Base-by-base conservation (phyloP, 2,888 invertebrate genomes). In the Electrophaes corylata region DNA sequence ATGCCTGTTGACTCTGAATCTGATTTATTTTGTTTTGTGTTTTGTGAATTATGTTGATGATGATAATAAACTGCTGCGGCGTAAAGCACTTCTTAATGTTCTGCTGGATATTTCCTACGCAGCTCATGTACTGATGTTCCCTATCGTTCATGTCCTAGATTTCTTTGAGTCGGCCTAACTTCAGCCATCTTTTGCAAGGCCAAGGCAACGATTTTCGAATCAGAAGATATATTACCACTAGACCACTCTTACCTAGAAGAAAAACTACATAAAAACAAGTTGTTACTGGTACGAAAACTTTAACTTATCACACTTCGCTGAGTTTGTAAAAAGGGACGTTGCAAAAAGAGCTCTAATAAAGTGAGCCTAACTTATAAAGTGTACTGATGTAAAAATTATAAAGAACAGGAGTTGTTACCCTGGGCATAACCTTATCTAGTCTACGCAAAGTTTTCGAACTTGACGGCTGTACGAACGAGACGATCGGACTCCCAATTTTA, bases 391-490 rank as follows among this genome's bases (percentile, higher is more conserved):
- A 60, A 60, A 60, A 62, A 41, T 62, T 58, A 57, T 57, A 46
- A 62, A 62, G 57, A 49, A 55, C 58, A 61, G 51, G 55, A 66
- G 53, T 63, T 62, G 53, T 59, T 63, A 60, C 44, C 61, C 53
- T 18, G 53, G 53, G 55, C 48, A 51, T 56, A 45, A 45, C 64
- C 64, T 56, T 66, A 58, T 62, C 64, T 64, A 56, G 64, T 49
- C 47, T 18, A 41, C 33, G 49, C 40, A 6, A 31, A 59, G 50
- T 50, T 50, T 45, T n/a, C 31, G n/a, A 59, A 54, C 49, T 58
- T 39, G 6, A 20, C 16, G 41, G 11, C 4, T 18, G 3, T 59
- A 41, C 49, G 1, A 41, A 50, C 54, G 41, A 47, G 50, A 18
- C 40, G 33, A 53, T 45, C 10, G n/a, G 0, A 2, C 39, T 10